Evolutionary conservation across 1,140 invertebrate species (phyloP).

Genomic region (Cherax quadricarinatus): DNA sequence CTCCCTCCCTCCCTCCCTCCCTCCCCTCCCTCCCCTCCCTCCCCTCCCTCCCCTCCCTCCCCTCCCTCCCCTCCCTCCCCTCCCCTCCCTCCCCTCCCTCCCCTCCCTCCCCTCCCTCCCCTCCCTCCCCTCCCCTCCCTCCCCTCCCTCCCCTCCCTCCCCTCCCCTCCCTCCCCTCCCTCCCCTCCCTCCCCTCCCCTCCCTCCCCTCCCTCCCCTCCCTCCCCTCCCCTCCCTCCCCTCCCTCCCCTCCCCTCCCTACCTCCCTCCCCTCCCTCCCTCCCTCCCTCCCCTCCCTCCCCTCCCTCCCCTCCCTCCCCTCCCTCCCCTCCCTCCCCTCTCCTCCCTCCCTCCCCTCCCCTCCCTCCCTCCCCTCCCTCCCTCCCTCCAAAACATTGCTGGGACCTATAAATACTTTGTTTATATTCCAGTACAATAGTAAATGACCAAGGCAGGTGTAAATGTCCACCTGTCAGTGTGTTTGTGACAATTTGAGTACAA

Average conservation of each 20-base stretch:
- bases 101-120: neutral
- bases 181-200: neutral
- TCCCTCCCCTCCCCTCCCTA: neutral
- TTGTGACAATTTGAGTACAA: no score
- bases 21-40: no score
- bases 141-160: neutral
- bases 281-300: neutral
- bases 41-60: neutral
- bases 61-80: neutral
- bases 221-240: neutral
- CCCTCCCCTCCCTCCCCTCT: neutral
- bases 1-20: neutral
- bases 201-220: neutral
- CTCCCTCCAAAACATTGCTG: no score
- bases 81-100: no score
- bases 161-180: neutral
- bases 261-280: no score
- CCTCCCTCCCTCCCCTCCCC: neutral
- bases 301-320: neutral
- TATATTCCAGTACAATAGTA: no score
- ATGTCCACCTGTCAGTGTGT: no score
- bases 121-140: neutral
- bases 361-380: neutral
- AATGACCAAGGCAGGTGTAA: no score
- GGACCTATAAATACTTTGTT: no score